Evolutionary conservation across 2,888 invertebrate species (phyloP), one percentile per base, ranked within the genome.

Genomic region (Hydrotaea cyrtoneurina): DNA sequence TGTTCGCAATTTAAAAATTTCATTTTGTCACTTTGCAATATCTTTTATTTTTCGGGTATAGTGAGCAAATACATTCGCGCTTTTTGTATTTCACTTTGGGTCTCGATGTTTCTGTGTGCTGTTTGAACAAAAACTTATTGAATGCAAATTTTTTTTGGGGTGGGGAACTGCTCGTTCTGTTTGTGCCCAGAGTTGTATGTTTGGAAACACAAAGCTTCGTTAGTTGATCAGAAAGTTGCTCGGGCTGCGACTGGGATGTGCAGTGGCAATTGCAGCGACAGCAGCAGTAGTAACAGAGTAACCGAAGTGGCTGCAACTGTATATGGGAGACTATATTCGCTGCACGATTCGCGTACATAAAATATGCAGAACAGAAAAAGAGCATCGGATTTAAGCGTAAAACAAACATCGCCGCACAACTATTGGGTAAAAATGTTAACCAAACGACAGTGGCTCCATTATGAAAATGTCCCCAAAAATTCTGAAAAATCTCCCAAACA

Each of bases 321-420:
- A 78, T 59, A 75, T 64, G 59, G 59, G 77, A 11, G 66, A 69
- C 77, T 64, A 82, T 79, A 85, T 85, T 85, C 79, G 77, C 59
- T 85, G 85, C 85, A 85, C 85, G 85, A 85, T 85, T 85, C 82
- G 66, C 36, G 77, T 80, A 73, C 77, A 85, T 82, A 85, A 85
- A 85, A 85, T 85, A 85, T 85, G 85, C 85, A 85, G 77, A 85
- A 82, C 77, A 80, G 76, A 80, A 77, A 84, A 82, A 73, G 57
- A 76, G 76, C 73, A 69, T 80, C 76, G 62, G 69, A 74, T 85
- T 82, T 82, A 81, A 85, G 71, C 81, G 82, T 74, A 77, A 77
- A 85, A 76, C 79, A 82, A 85, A 85, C 82, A 85, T 73, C 79
- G 69, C 82, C 69, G 55, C 69, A 77, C 71, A 57, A 57, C 53